Evolutionary conservation across 2,797 vertebrate species (phyloP), one percentile per base, ranked within the genome.

Genomic region (Yasuhikotakia modesta): DNA sequence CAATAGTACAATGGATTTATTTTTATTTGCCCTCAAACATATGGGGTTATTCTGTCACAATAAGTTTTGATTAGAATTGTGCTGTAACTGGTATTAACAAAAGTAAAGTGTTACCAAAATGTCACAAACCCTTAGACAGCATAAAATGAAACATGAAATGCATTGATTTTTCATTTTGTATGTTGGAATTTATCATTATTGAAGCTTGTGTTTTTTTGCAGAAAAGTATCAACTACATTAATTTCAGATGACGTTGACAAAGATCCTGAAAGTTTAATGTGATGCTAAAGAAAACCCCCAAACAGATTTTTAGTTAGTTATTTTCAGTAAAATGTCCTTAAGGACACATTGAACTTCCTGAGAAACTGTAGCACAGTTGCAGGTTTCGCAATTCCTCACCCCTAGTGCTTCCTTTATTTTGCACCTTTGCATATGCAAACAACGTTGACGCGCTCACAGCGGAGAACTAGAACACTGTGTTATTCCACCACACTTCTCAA

Each of bases 401-500:
- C 66, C 27, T n/a, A 70, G 4, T 58, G 67, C 16, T 58, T 32
- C 61, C 13, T 21, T 61, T 75, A 12, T 13, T 46, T 64, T 19
- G 5, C 53, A 70, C 60, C n/a, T 72, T 58, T 74, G 50, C 46
- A 73, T 46, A 68, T 78, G 48, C 76, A 70, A 55, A 78, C 2
- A 8, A 57, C n/a, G 0, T 22, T 30, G 14, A 27, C 63, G 5
- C 2, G 21, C 50, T 71, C 13, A 60, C 0, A 45, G 52, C 30
- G 61, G 60, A 10, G 58, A 63, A 72, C 32, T 43, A 30, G 21
- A 81, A 73, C 53, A 57, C n/a, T 39, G n/a, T 43, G 3, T 17
- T 50, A n/a, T 48, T 52, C 46, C 32, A 21, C 71, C 66, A 32
- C 57, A 48, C 46, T 73, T 14, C 13, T 45, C 24, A 32, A 52